phyloP scores from a whole-genome alignment of 1,140 invertebrate genomes.

The Thaumatotibia leucotreta region DNA sequence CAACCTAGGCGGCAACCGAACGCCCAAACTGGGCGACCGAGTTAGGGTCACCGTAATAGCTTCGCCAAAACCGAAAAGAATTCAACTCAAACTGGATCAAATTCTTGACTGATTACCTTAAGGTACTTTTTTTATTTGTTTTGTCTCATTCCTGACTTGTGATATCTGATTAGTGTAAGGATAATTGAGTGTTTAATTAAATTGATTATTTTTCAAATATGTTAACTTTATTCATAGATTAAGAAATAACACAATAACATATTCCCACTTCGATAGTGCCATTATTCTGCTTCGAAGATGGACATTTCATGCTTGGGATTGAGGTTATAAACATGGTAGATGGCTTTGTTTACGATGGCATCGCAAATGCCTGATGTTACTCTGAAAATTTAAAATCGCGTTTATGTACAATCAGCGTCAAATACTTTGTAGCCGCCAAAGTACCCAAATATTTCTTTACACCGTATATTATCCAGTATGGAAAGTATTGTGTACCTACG shows the following conservation, averaged over 20 bases:
- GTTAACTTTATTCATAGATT: background rate
- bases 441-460: too few relatives aligned
- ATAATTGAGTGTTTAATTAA: background rate
- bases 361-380: constrained; percentile 67
- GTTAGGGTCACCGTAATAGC: constrained; percentile 73
- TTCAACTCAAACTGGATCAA: constrained; percentile 58
- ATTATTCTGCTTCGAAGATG: constrained; percentile 55
- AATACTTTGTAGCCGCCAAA: too few relatives aligned
- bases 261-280: too few relatives aligned
- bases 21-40: constrained; percentile 83
- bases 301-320: constrained; percentile 42
- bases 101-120: constrained; percentile 46
- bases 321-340: constrained; percentile 52
- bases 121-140: constrained; percentile 16
- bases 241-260: background rate
- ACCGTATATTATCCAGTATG: too few relatives aligned
- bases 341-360: constrained; percentile 66
- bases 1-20: constrained; percentile 77
- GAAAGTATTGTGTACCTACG: too few relatives aligned
- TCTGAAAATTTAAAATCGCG: constrained; percentile 27
- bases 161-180: constrained; percentile 8
- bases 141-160: background rate
- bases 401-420: background rate
- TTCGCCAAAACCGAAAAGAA: constrained; percentile 53
- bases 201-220: background rate